A percentile compares a stretch with the other conserved stretches of the same genome.
Evolutionary conservation across 1,140 invertebrate species (phyloP).

Genomic region (Venustaconcha ellipsiformis): DNA sequence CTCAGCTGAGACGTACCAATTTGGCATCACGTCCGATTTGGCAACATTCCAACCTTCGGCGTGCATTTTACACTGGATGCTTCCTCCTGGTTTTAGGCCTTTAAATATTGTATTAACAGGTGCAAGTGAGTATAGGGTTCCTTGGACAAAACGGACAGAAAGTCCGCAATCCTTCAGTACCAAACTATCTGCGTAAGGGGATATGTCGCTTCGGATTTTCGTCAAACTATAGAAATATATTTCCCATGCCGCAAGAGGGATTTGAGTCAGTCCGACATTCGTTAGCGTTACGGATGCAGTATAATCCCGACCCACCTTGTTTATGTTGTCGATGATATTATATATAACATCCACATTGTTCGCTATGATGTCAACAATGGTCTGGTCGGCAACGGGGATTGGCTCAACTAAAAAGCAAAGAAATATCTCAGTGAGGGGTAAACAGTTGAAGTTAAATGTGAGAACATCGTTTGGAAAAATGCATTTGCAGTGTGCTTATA

Average conservation of each 20-base stretch:
- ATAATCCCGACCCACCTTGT: constrained; percentile 12
- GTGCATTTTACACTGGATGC: constrained; percentile 5
- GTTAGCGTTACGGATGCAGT: constrained; percentile 26
- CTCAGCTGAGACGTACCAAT: constrained; percentile 43
- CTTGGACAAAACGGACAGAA: constrained; percentile 40
- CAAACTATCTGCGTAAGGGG: too few relatives aligned
- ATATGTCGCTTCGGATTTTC: constrained; percentile 16
- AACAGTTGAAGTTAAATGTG: too few relatives aligned
- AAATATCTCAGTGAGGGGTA: neutral
- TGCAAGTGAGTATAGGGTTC: constrained; percentile 41
- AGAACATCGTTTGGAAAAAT: too few relatives aligned
- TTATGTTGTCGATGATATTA: constrained; percentile 46
- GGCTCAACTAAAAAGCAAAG: constrained; percentile 11
- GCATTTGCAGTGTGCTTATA: too few relatives aligned
- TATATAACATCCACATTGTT: constrained; percentile 33
- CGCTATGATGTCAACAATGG: constrained; percentile 46
- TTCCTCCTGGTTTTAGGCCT: constrained; percentile 21
- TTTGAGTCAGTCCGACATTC: constrained; percentile 33
- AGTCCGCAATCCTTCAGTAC: constrained; percentile 15
- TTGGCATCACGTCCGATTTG: constrained; percentile 48
- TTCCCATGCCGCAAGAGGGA: constrained; percentile 41
- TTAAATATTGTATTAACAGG: constrained; percentile 33
- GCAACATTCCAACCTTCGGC: constrained; percentile 41
- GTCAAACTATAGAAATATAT: constrained; percentile 37
- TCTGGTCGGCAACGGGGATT: constrained; percentile 20